phyloP scores from a whole-genome alignment of 2,888 invertebrate species.

The Dysmachus trigonus region DNA sequence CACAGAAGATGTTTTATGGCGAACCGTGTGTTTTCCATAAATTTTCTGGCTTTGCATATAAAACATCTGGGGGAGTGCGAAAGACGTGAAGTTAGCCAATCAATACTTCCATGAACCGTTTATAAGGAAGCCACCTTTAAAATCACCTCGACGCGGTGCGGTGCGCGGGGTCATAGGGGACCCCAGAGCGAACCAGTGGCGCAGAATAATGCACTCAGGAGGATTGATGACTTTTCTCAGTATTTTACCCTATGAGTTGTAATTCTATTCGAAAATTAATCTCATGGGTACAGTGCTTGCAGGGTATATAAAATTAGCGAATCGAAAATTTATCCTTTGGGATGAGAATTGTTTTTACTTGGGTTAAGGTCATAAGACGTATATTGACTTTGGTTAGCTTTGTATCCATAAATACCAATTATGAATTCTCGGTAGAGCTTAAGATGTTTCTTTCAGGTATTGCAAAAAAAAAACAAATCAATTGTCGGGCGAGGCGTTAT shows the following conservation, averaged over 20 bases:
- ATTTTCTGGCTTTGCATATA: constrained; percentile 16
- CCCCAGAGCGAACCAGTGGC: background rate
- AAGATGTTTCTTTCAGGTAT: background rate
- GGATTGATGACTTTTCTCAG: background rate
- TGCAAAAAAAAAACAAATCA: background rate
- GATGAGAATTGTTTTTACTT: background rate
- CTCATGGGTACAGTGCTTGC: background rate
- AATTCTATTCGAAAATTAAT: background rate
- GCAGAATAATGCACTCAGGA: background rate
- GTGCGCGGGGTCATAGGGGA: background rate
- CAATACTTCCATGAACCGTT: background rate
- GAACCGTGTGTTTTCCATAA: constrained; percentile 10
- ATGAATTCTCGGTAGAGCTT: background rate
- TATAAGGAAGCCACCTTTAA: constrained; percentile 1
- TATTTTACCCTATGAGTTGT: background rate
- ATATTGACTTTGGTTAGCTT: background rate
- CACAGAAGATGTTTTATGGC: constrained; percentile 14
- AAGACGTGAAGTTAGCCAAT: constrained; percentile 2
- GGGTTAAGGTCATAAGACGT: background rate
- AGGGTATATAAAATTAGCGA: background rate
- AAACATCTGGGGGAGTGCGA: background rate
- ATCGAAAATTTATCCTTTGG: background rate
- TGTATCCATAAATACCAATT: background rate
- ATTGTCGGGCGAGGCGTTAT: background rate
- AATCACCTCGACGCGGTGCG: background rate